Evolutionary conservation across 2,797 vertebrate species (phyloP).

Genomic region (Allobates femoralis): DNA sequence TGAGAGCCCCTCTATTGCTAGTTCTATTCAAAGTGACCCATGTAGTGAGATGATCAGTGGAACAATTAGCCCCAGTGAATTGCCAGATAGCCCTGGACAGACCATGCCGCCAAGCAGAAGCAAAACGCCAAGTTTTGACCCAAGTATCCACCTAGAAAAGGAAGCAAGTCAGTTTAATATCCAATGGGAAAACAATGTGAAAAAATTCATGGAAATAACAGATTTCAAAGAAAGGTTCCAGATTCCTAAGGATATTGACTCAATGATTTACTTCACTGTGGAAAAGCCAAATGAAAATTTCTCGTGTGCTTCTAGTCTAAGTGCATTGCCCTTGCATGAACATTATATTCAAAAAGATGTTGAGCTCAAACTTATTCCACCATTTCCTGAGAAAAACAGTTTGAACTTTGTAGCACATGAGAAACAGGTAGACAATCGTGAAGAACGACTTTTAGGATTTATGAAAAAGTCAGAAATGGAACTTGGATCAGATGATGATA

Average conservation of each 20-base stretch:
- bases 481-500: constrained; percentile 87
- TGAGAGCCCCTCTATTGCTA: constrained; percentile 94
- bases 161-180: constrained; percentile 83
- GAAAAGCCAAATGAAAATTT: constrained; percentile 98
- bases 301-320: constrained; percentile 98
- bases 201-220: constrained; percentile 93
- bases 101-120: constrained; percentile 98
- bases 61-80: constrained; percentile 95
- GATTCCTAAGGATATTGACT: constrained; percentile 91
- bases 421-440: constrained; percentile 77
- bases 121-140: constrained; percentile 91
- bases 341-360: constrained; percentile 97
- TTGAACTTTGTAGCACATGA: constrained; percentile 75
- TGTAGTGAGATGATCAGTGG: constrained; percentile 98
- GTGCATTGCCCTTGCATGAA: constrained; percentile 93
- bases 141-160: constrained; percentile 77
- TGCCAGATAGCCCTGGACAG: constrained; percentile 97
- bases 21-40: constrained; percentile 96
- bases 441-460: constrained; percentile 77
- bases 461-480: constrained; percentile 75
- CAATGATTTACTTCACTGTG: constrained; percentile 96
- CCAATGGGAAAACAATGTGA: constrained; percentile 93
- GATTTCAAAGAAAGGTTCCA: constrained; percentile 95
- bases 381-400: constrained; percentile 84
- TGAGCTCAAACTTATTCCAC: constrained; percentile 92